Evolutionary conservation across 2,888 invertebrate species (phyloP).

Genomic region (Nemotelus pantherinus): DNA sequence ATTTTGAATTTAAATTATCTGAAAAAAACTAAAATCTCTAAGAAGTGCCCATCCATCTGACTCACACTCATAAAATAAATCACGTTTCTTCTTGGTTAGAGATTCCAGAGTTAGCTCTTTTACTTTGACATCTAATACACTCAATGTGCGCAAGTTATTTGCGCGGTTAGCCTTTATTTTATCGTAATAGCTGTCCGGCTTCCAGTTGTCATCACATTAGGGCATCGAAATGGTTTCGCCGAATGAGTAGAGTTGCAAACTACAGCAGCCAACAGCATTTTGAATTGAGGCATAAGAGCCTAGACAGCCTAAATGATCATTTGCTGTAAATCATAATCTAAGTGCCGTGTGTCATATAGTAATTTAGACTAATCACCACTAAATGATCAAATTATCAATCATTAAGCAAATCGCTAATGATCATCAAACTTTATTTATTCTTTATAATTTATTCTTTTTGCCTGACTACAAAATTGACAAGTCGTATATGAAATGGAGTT

Average conservation of each 20-base stretch:
- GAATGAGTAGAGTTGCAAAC: constrained; percentile 93
- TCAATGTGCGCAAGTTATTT: constrained; percentile 92
- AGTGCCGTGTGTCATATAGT: too few species aligned
- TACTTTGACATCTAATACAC: constrained; percentile 95
- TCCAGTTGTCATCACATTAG: constrained; percentile 95
- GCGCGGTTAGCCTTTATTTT: constrained; percentile 86
- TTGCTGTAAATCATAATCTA: too few species aligned
- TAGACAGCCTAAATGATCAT: too few species aligned
- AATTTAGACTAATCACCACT: too few species aligned
- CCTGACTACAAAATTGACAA: too few species aligned
- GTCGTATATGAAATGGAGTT: too few species aligned
- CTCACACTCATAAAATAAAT: constrained; percentile 92
- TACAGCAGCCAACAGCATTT: constrained; percentile 96
- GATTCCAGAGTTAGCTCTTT: constrained; percentile 97
- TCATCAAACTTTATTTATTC: too few species aligned
- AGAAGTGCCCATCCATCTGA: constrained; percentile 86
- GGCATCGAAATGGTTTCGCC: constrained; percentile 99
- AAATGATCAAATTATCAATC: too few species aligned
- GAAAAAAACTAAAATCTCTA: constrained; percentile 71
- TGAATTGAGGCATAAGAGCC: constrained; percentile 87
- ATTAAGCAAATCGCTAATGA: too few species aligned
- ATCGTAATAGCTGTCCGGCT: constrained; percentile 94
- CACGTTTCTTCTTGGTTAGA: constrained; percentile 85
- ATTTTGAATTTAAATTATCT: too few species aligned
- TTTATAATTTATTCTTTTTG: too few species aligned